Evolutionary conservation across 2,113 vertebrate species (phyloP), one percentile per base, ranked within the genome.

Genomic region (Larimichthys polyactis): DNA sequence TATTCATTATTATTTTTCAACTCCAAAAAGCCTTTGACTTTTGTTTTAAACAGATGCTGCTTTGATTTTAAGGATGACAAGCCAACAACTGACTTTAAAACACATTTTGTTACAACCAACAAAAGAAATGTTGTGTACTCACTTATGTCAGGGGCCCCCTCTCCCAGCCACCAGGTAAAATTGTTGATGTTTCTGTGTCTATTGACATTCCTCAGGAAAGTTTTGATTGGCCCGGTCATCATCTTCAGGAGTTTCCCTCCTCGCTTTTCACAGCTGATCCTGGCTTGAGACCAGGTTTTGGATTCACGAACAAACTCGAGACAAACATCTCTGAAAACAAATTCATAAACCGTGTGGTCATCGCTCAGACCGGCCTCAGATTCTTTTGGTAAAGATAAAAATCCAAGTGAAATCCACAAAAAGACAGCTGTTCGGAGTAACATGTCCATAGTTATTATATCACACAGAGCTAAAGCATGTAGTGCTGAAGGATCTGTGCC

Each of bases 81-180:
- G 4, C n/a, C 8, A 48, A 63, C 44, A 52, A 72, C 5, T 77
- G 7, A 52, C 24, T 54, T 32, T 3, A 51, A 17, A 17, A 36
- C 32, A 36, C 8, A 6, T 40, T 40, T 40, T 40, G 36, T 40
- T 40, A 8, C 36, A 60, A 32, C n/a, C 0, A 29, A 36, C 0
- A 52, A n/a, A 22, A 52, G 3, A 52, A 17, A 27, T 65, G 22
- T 17, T 16, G 4, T 36, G 11, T 57, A 88, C 93, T 95, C 75
- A 95, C 95, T 70, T 4, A 19, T 43, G 4, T 3, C 29, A 4
- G 77, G 43, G 81, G 82, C 24, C 19, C 40, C 49, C 17, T 86
- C 32, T 17, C 88, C 91, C 11, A 96, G 87, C 96, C 96, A 96
- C 93, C 91, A 96, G 2, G 83, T 91, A 10, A 85, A 62, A 22